A percentile compares a stretch with the other conserved stretches of the same genome.
phyloP scores from a whole-genome alignment of 2,113 vertebrate species.

The Apus apus region DNA sequence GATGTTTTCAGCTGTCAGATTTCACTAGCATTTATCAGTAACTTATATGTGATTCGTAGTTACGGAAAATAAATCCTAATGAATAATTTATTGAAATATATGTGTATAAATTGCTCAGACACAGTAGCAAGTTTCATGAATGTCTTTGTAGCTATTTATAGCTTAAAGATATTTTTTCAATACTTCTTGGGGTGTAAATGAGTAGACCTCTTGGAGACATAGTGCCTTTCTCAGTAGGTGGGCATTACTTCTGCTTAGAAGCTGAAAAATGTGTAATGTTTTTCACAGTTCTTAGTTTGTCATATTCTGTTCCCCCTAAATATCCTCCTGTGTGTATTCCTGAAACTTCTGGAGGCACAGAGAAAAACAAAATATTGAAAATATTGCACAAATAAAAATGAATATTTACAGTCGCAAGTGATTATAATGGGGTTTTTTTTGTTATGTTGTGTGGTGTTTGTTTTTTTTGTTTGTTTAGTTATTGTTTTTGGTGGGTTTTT shows the following conservation, averaged over 20 bases:
- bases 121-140: neutral
- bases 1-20: constrained; percentile 59
- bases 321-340: neutral
- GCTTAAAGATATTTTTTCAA: neutral
- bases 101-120: neutral
- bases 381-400: neutral
- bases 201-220: neutral
- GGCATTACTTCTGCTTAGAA: neutral
- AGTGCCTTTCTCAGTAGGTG: neutral
- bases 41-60: constrained; percentile 37
- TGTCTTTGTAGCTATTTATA: neutral
- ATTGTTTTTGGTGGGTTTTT: neutral
- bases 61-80: constrained; percentile 55
- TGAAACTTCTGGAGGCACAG: neutral
- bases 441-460: too few relatives aligned
- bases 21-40: constrained; percentile 42
- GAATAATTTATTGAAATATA: constrained; percentile 56
- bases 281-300: neutral
- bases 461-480: too few relatives aligned
- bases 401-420: neutral
- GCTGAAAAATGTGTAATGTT: neutral
- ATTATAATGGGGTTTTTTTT: neutral
- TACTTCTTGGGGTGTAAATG: neutral
- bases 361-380: neutral
- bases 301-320: neutral